These are phyloP conservation scores for Omphaloscelis lunosa DNA, from an alignment of 2,888 invertebrate genomes.

Conservation along the genomic window DNA sequence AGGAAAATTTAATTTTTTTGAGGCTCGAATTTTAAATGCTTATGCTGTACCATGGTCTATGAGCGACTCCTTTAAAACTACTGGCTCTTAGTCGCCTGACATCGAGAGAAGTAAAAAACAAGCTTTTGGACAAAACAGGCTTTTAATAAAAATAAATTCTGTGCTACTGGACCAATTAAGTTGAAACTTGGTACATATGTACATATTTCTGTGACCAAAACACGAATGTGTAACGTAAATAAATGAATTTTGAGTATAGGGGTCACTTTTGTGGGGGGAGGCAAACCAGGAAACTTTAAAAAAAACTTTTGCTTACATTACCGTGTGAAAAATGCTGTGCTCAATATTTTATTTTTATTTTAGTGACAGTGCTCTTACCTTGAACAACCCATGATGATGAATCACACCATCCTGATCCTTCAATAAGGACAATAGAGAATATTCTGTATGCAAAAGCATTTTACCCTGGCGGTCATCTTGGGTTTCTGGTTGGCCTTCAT, in stretches of 20 bases:
- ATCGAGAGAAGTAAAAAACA: not conserved
- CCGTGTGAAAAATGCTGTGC: too few species aligned
- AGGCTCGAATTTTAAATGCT: too few species aligned
- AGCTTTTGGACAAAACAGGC: not conserved
- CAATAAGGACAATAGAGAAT: slow-evolving; percentile 93
- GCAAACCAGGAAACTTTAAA: too few species aligned
- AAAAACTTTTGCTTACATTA: too few species aligned
- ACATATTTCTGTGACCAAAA: too few species aligned
- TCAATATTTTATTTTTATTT: not conserved
- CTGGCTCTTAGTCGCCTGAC: not conserved
- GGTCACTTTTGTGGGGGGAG: too few species aligned
- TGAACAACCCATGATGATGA: slow-evolving; percentile 94
- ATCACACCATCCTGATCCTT: slow-evolving; percentile 93
- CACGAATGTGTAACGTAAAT: too few species aligned
- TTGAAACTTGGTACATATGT: too few species aligned
- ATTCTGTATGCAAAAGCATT: slow-evolving; percentile 94
- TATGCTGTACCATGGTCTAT: not conserved
- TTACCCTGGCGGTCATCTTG: slow-evolving; percentile 95
- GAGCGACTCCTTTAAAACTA: not conserved
- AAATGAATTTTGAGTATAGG: too few species aligned
- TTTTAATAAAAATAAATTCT: too few species aligned
- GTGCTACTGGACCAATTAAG: too few species aligned
- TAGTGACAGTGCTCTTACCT: slow-evolving; percentile 84
- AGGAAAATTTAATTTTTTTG: too few species aligned
- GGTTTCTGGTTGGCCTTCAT: slow-evolving; percentile 91